A percentile compares a stretch with the other conserved stretches of the same genome.
These are phyloP conservation scores for Phymorhynchus buccinoides DNA, from an alignment of 1,140 invertebrate genomes.

Conservation along the genomic window DNA sequence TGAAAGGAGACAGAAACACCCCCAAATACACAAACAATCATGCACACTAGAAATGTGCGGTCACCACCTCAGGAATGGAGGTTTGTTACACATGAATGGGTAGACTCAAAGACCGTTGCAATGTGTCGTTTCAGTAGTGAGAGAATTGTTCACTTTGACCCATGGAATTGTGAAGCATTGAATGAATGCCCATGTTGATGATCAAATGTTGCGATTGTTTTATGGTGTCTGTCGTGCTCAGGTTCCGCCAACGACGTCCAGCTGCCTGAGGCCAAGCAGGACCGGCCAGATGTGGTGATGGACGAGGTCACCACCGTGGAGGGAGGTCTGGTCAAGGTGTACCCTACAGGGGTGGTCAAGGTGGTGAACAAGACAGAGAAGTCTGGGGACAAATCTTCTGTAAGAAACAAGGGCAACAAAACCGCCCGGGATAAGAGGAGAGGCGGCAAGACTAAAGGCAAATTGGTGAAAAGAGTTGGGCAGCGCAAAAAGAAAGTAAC, in stretches of 20 bases:
- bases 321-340: conserved; percentile 56
- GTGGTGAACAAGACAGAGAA: conserved; percentile 40
- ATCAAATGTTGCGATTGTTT: no score
- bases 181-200: no score
- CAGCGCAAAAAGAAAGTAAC: neutral
- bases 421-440: neutral
- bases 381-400: neutral
- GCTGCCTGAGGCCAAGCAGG: conserved; percentile 37
- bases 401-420: neutral
- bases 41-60: no score
- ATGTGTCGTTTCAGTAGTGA: no score
- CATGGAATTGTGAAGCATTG: no score
- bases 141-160: no score
- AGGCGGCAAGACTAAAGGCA: neutral
- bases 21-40: no score
- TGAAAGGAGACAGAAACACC: no score
- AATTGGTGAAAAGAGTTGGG: neutral
- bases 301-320: conserved; percentile 61
- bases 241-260: conserved; percentile 52
- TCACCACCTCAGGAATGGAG: no score
- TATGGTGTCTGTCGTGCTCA: conserved; percentile 41
- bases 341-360: conserved; percentile 46
- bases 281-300: conserved; percentile 34
- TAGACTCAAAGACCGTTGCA: no score
- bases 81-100: no score